phyloP scores from a whole-genome alignment of 1,140 invertebrate genomes.

The Tenebrio molitor region DNA sequence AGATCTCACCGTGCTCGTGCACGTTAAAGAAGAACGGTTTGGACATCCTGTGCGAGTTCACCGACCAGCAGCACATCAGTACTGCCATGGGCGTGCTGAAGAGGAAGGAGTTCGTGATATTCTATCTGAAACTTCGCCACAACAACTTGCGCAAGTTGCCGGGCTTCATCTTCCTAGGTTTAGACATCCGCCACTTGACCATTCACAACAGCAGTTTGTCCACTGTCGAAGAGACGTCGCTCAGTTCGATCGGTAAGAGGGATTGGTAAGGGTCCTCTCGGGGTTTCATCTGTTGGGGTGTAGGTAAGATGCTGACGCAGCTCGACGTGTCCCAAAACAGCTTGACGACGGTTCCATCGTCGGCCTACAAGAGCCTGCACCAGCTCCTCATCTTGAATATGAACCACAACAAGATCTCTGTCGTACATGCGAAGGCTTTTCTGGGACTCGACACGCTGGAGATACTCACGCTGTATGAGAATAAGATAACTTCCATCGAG shows the following conservation, averaged over 20 bases:
- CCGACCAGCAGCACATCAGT: constrained; percentile 79
- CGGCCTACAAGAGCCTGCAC: constrained; percentile 83
- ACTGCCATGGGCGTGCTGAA: constrained; percentile 83
- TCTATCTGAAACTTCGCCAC: constrained; percentile 87
- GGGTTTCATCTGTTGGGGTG: not conserved
- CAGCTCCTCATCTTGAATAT: constrained; percentile 89
- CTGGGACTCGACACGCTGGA: constrained; percentile 87
- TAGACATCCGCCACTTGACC: constrained; percentile 88
- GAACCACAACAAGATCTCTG: constrained; percentile 88
- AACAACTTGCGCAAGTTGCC: constrained; percentile 86
- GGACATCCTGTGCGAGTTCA: constrained; percentile 88
- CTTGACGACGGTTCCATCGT: constrained; percentile 81
- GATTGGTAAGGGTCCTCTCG: not conserved
- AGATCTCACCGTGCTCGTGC: constrained; percentile 85
- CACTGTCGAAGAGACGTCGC: constrained; percentile 86
- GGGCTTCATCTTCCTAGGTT: constrained; percentile 86
- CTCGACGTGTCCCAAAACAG: constrained; percentile 87
- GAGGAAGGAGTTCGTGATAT: constrained; percentile 82
- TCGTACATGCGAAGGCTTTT: constrained; percentile 83
- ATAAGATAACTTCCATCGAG: constrained; percentile 84
- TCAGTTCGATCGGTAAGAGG: constrained; percentile 87
- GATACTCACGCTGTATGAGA: constrained; percentile 90
- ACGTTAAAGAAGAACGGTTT: constrained; percentile 87
- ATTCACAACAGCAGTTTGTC: constrained; percentile 89
- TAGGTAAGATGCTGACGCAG: constrained; percentile 86